Evolutionary conservation across 1,140 invertebrate genomes (phyloP).

Genomic region (Papilio polyxenes): DNA sequence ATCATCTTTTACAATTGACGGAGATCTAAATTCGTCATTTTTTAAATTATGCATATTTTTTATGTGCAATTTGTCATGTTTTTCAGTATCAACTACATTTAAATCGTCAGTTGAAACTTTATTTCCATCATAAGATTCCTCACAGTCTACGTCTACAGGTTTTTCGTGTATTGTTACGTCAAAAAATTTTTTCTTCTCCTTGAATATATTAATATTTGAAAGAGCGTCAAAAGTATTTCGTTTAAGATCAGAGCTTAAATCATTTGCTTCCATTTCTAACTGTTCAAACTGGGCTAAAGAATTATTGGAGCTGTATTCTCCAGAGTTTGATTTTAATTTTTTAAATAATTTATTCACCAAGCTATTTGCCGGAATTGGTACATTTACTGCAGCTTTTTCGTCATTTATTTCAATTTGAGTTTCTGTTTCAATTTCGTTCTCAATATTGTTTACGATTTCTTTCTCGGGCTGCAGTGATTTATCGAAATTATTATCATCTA

Average conservation of each 20-base stretch:
- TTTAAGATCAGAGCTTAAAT: conserved; percentile 40
- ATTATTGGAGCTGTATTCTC: conserved; percentile 45
- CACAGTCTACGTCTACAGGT: conserved; percentile 22
- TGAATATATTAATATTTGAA: conserved; percentile 49
- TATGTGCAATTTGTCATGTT: conserved; percentile 36
- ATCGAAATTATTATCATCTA: neutral
- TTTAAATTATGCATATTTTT: conserved; percentile 43
- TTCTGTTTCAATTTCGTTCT: neutral
- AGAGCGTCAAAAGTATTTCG: conserved; percentile 41
- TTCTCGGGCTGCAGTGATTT: neutral
- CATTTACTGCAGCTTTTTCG: neutral
- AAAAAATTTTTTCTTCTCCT: conserved; percentile 58
- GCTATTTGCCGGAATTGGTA: conserved; percentile 27
- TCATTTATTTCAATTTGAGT: neutral
- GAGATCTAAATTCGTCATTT: conserved; percentile 56
- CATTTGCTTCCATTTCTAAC: conserved; percentile 57
- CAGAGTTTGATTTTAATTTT: conserved; percentile 47
- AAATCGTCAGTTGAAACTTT: conserved; percentile 57
- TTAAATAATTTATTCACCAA: conserved; percentile 53
- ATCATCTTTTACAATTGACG: conserved; percentile 64
- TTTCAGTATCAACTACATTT: conserved; percentile 24
- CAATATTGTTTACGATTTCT: neutral
- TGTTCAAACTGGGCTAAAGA: conserved; percentile 69
- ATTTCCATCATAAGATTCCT: conserved; percentile 47
- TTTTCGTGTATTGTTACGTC: conserved; percentile 41